Conservation (phyloP, 2,113 vertebrate species). For the Bufo gargarizans region DNA sequence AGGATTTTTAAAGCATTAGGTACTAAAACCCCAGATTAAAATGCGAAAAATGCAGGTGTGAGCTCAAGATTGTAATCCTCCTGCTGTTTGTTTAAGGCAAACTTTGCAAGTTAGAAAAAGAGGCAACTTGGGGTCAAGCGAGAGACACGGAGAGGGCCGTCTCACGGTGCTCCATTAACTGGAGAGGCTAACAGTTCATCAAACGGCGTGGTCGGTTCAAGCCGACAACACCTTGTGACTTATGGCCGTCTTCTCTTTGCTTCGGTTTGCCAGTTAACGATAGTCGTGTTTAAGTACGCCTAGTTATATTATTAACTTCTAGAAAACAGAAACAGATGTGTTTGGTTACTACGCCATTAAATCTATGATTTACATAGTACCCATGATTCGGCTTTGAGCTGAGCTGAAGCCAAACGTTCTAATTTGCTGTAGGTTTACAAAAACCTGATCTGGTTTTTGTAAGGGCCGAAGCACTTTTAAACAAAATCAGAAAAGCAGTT, state of each 20-base stretch:
- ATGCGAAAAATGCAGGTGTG: slow-evolving; percentile 65
- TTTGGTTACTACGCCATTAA: slow-evolving; percentile 86
- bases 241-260: slow-evolving; percentile 67
- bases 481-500: slow-evolving; percentile 82
- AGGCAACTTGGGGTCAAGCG: slow-evolving; percentile 63
- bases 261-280: slow-evolving; percentile 79
- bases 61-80: slow-evolving; percentile 62
- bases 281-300: slow-evolving; percentile 85
- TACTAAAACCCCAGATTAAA: slow-evolving; percentile 64
- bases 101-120: slow-evolving; percentile 62
- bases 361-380: slow-evolving; percentile 94
- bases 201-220: slow-evolving; percentile 63
- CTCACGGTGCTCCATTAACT: slow-evolving; percentile 63
- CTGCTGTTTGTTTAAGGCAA: slow-evolving; percentile 62
- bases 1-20: slow-evolving; percentile 62
- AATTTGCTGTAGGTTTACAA: slow-evolving; percentile 93
- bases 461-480: slow-evolving; percentile 88
- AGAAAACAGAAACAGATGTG: slow-evolving; percentile 97
- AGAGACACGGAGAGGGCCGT: slow-evolving; percentile 60
- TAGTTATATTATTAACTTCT: slow-evolving; percentile 86
- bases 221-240: slow-evolving; percentile 65
- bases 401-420: slow-evolving; percentile 89
- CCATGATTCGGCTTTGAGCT: slow-evolving; percentile 84
- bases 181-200: slow-evolving; percentile 63
- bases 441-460: slow-evolving; percentile 89